Percentiles rank a stretch among this genome's conserved stretches.
phyloP scores from a whole-genome alignment of 2,888 invertebrate genomes.

The Itoplectis maculator region DNA sequence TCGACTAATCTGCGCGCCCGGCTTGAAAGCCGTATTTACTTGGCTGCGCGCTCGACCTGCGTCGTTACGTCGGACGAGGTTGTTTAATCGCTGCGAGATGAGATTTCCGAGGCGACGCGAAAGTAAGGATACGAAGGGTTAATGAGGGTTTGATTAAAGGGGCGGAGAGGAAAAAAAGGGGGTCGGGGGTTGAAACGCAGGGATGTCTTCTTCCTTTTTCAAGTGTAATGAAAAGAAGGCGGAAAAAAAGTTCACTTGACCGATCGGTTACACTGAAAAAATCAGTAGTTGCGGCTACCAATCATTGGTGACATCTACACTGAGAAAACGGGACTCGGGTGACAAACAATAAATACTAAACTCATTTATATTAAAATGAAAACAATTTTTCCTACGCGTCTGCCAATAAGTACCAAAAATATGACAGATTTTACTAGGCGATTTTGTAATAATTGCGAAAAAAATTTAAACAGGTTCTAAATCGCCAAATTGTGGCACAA shows the following conservation, averaged over 20 bases:
- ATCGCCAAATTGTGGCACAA: no score
- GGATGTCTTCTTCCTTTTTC: not conserved
- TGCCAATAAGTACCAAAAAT: no score
- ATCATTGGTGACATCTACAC: no score
- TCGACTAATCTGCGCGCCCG: slow-evolving; percentile 45
- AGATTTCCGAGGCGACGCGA: slow-evolving; percentile 24
- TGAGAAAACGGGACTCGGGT: no score
- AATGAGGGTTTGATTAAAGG: not conserved
- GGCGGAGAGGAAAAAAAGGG: no score
- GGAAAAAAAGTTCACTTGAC: slow-evolving; percentile 8
- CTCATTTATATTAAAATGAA: no score
- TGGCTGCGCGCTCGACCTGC: not conserved
- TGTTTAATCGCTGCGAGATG: slow-evolving; percentile 58
- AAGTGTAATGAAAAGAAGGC: slow-evolving; percentile 5
- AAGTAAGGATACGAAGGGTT: slow-evolving; percentile 3
- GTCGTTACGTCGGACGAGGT: slow-evolving; percentile 33
- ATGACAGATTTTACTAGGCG: no score
- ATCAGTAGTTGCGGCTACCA: no score
- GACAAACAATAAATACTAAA: no score
- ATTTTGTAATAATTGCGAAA: no score
- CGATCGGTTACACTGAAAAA: not conserved
- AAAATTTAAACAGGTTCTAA: no score
- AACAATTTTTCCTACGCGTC: no score
- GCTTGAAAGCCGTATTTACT: not conserved
- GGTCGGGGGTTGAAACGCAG: slow-evolving; percentile 11